phyloP scores from a whole-genome alignment of 2,797 vertebrate species.

The Lepilemur septentrionalis region DNA sequence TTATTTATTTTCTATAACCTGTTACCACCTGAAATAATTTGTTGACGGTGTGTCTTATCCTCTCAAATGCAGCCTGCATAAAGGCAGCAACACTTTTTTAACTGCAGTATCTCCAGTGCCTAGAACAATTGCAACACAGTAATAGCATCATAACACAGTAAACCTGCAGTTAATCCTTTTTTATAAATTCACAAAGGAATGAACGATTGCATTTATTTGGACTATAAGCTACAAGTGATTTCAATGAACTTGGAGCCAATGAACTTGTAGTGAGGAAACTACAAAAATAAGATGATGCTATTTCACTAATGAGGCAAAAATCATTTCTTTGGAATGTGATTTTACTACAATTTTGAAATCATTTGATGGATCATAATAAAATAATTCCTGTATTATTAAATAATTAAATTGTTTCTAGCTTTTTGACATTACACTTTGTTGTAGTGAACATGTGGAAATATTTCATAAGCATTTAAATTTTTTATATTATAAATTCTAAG shows the following conservation, averaged over 20 bases:
- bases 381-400: not conserved
- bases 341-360: not conserved
- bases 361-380: not conserved
- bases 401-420: not conserved
- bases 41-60: not conserved
- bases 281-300: not conserved
- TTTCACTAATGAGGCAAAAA: not conserved
- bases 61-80: not conserved
- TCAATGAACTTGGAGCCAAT: not conserved
- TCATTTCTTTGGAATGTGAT: not conserved
- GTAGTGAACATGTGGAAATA: not conserved
- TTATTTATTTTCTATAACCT: not conserved
- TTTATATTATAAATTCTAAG: not conserved
- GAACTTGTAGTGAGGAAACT: not conserved
- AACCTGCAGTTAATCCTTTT: not conserved
- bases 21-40: not conserved
- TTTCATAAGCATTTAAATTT: not conserved
- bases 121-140: not conserved
- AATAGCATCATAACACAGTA: not conserved
- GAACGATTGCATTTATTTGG: not conserved
- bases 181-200: not conserved
- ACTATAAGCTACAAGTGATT: not conserved
- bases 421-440: not conserved
- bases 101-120: not conserved
- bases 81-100: not conserved